Percentiles rank a stretch among this genome's conserved stretches.
Conservation (phyloP, 2,888 invertebrate genomes). For the Leucophora obtusa region DNA sequence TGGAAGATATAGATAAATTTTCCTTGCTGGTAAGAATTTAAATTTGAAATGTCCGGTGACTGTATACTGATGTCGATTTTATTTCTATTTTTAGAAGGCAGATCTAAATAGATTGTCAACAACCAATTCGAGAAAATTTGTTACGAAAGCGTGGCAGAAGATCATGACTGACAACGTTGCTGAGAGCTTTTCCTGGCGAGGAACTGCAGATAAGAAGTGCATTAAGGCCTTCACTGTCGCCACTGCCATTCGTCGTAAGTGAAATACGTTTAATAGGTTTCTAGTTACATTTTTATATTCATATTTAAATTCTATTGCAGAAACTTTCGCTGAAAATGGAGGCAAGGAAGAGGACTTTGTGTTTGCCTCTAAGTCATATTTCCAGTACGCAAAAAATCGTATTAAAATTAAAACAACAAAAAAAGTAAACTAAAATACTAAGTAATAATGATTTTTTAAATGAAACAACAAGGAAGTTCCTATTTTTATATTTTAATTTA, state of each 20-base stretch:
- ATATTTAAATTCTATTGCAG: too few species aligned
- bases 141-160: conserved; percentile 52
- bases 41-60: too few species aligned
- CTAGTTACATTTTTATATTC: too few species aligned
- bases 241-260: conserved; percentile 53
- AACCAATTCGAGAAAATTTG: too few species aligned
- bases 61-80: too few species aligned
- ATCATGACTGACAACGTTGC: conserved; percentile 49
- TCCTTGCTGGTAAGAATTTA: too few species aligned
- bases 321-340: conserved; percentile 52
- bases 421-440: conserved; percentile 18
- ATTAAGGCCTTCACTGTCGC: conserved; percentile 53
- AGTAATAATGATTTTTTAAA: conserved; percentile 18
- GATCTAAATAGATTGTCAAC: too few species aligned
- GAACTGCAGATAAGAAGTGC: conserved; percentile 54
- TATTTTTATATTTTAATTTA: conserved; percentile 24
- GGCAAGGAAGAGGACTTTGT: conserved; percentile 49
- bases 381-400: conserved; percentile 46
- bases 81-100: too few species aligned
- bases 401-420: conserved; percentile 30
- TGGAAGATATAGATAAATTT: too few species aligned
- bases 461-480: too few species aligned
- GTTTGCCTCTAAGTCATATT: conserved; percentile 50
- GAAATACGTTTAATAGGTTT: conserved; percentile 38
- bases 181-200: conserved; percentile 46